Evolutionary conservation across 2,888 invertebrate species (phyloP).

Genomic region (Tolmerus cingulatus): DNA sequence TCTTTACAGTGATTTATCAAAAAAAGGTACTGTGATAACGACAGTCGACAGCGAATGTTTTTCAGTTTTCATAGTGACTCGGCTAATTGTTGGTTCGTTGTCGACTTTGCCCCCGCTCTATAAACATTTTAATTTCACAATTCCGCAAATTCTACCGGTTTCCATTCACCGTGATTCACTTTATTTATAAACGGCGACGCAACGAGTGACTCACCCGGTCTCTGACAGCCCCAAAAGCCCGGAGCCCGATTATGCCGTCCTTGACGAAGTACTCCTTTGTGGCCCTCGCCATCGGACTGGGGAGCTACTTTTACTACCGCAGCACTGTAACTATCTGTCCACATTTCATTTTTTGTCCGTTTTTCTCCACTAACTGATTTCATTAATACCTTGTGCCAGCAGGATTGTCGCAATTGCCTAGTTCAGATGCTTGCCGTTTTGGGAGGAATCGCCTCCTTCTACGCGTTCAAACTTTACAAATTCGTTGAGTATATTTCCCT

Average conservation of each 20-base stretch:
- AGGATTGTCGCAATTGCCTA: neutral
- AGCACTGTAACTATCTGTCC: constrained; percentile 57
- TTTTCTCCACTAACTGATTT: neutral
- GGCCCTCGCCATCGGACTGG: constrained; percentile 58
- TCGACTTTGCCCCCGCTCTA: neutral
- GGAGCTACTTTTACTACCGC: constrained; percentile 57
- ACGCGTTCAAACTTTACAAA: neutral
- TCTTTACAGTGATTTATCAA: neutral
- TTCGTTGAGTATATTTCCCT: constrained; percentile 22
- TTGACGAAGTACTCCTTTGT: constrained; percentile 57
- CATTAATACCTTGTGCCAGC: neutral
- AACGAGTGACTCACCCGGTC: neutral
- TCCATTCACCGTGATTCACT: neutral
- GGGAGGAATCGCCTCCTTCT: neutral
- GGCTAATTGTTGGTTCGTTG: neutral
- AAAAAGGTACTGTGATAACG: neutral
- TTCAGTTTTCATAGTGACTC: neutral
- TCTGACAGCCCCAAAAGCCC: neutral
- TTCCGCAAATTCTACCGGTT: neutral
- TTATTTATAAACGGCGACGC: neutral
- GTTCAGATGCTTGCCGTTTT: neutral
- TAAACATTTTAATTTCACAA: neutral
- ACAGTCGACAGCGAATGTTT: neutral
- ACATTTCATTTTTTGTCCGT: neutral
- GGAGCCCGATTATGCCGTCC: constrained; percentile 44